Base-by-base conservation (phyloP, 2,113 vertebrate species). In the Oreocharis arfaki region DNA sequence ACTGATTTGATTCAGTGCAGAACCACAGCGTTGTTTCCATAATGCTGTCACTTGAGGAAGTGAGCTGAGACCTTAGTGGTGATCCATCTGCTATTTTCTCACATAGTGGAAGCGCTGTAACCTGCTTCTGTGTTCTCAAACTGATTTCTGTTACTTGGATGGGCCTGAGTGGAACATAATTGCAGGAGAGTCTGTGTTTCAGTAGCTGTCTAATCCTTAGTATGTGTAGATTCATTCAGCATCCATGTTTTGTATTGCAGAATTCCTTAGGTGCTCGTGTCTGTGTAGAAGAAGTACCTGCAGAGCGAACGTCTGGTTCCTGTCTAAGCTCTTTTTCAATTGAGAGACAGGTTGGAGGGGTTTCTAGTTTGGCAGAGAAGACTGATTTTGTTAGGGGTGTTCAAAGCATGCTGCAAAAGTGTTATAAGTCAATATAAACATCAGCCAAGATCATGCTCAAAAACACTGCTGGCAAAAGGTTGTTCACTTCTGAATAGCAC, bases 251-350 rank as follows among this genome's bases (percentile, higher is more conserved):
- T 95, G 92, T 90, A 67, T 95, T 95, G 76, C 94, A 95, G 89
- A 92, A 81, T 88, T 96, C 90, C 76, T 93, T 95, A 97, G 89
- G 90, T 97, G 90, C 83, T 90, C 47, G 6, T 84, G 94, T 93
- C 92, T 95, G 68, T 95, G 41, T 94, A 94, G 78, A 94, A 93
- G 79, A 73, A 75, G 35, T 59, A 71, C 76, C 88, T 81, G 90
- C 79, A 96, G 90, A 95, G 64, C 0, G 7, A 96, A 95, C 24
- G 7, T 57, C 90, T 90, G 88, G 83, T 88, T 95, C 92, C 93
- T 93, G 92, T 95, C 59, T 93, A 86, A 95, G 83, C 64, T 96
- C 88, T 92, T 95, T 92, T 96, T 93, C 88, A 88, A 65, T 90
- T 94, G 75, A 95, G 64, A 84, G 89, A 74, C 85, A 77, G 83